A percentile compares a stretch with the other conserved stretches of the same genome.
These are phyloP conservation scores for Blastomussa wellsi DNA, from an alignment of 92 coral and sea anemone genomes.

Conservation along the genomic window DNA sequence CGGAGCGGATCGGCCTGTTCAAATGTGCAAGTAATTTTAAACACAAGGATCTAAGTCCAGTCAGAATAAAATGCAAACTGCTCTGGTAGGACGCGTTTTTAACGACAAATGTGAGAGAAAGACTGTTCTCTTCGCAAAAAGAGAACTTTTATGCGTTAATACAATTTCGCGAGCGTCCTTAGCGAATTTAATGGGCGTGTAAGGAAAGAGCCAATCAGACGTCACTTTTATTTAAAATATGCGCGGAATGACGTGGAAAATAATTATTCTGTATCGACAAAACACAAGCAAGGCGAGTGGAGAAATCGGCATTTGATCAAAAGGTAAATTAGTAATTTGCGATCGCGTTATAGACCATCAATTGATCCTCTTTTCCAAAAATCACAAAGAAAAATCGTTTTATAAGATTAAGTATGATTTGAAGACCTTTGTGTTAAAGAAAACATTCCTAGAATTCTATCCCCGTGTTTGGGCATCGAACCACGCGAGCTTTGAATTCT, in stretches of 20 bases:
- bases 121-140: constrained; percentile 8
- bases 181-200: constrained; percentile 31
- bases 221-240: constrained; percentile 53
- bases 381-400: constrained; percentile 8
- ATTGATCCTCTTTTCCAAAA: constrained; percentile 13
- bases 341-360: constrained; percentile 12
- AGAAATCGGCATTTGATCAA: constrained; percentile 71
- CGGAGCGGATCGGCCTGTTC: background rate
- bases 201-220: constrained; percentile 54
- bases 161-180: constrained; percentile 12
- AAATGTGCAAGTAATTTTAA: background rate
- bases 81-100: background rate
- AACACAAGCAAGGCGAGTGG: constrained; percentile 42
- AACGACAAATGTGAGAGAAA: background rate
- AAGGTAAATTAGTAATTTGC: background rate
- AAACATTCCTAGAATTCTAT: constrained; percentile 53
- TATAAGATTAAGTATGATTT: constrained; percentile 45
- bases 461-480: constrained; percentile 73
- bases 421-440: constrained; percentile 46
- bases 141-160: background rate
- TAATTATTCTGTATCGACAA: constrained; percentile 67
- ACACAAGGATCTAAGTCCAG: background rate
- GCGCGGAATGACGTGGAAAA: constrained; percentile 83
- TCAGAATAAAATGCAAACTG: constrained; percentile 3
- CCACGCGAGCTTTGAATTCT: constrained; percentile 74